These are phyloP conservation scores for Mesoligia furuncula DNA, from an alignment of 2,888 invertebrate species.

Conservation along the genomic window DNA sequence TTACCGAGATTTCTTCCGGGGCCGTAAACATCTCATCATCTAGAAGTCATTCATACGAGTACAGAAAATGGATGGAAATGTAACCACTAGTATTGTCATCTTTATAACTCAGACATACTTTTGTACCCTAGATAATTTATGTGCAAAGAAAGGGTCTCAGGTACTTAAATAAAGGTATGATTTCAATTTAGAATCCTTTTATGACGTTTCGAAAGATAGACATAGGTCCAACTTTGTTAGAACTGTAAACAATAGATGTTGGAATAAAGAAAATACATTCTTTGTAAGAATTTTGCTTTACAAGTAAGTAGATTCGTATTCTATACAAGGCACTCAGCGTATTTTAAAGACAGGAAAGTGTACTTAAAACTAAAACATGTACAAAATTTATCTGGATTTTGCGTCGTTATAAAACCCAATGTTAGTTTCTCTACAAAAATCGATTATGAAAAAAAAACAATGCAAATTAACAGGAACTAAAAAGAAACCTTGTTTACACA, in stretches of 20 bases:
- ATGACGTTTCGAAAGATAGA: neutral
- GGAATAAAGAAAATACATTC: neutral
- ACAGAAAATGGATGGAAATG: conserved; percentile 29
- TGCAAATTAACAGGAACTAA: neutral
- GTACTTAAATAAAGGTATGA: conserved; percentile 1
- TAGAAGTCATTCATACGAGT: conserved; percentile 45
- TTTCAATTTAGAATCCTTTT: conserved; percentile 16
- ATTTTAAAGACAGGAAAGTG: neutral
- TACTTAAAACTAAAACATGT: neutral
- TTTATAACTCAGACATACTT: conserved; percentile 14
- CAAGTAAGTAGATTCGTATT: neutral
- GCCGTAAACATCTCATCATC: conserved; percentile 53
- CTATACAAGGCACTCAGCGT: neutral
- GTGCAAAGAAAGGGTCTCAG: neutral
- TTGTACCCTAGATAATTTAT: conserved; percentile 14
- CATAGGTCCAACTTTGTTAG: neutral
- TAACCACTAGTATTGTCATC: conserved; percentile 30
- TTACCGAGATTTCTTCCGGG: conserved; percentile 49
- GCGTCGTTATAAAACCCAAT: neutral
- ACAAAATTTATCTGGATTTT: neutral
- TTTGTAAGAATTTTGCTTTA: neutral
- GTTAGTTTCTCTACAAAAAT: neutral
- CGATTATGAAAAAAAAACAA: neutral
- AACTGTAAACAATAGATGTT: neutral
- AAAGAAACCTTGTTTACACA: neutral